Evolutionary conservation across 1,140 invertebrate species (phyloP), one percentile per base, ranked within the genome.

Genomic region (Muscidifurax raptorellus): DNA sequence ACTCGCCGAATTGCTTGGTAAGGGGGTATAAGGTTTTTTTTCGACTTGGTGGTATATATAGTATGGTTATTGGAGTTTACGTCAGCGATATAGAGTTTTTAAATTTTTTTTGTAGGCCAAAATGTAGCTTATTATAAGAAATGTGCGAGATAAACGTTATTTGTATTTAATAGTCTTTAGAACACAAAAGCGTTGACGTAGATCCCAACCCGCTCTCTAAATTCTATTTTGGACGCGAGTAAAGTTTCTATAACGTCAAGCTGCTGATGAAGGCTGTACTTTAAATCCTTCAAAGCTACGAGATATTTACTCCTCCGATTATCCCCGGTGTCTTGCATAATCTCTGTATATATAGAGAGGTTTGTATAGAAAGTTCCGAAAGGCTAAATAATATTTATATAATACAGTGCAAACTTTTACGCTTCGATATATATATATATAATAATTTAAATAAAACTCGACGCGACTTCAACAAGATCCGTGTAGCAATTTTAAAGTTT

Each of bases 1-100:
- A 86, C 87, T 93, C 40, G 87, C 89, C 52, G 88, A 92, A 85
- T 90, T 92, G 52, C 87, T 92, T 89, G 92, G 92, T 93, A 92
- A 71, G 71, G 22, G 18, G 15, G 22, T 22, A 59, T 0, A 18
- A 18, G 22, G 52, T 1, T n/a, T 74, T 74, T 74, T 74, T 36
- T 72, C 18, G 32, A 28, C 78, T 82, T 47, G 18, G 47, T 82
- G 52, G 0, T 40, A 40, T 6, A 40, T 40, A 7, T 36, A 7
- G 5, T 36, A 59, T 59, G 15, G 52, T 59, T n/a, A n/a, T n/a
- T 59, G 52, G 52, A 18, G 5, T 52, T 52, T 52, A 52, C 47
- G 47, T 52, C 47, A 52, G 10, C 2, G 1, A 2, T 32, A 32
- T 32, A 32, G 32, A 32, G 32, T 32, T n/a, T n/a, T n/a, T n/a